These are phyloP conservation scores for Chiroxiphia lanceolata DNA, from an alignment of 2,797 vertebrate genomes.

Conservation along the genomic window DNA sequence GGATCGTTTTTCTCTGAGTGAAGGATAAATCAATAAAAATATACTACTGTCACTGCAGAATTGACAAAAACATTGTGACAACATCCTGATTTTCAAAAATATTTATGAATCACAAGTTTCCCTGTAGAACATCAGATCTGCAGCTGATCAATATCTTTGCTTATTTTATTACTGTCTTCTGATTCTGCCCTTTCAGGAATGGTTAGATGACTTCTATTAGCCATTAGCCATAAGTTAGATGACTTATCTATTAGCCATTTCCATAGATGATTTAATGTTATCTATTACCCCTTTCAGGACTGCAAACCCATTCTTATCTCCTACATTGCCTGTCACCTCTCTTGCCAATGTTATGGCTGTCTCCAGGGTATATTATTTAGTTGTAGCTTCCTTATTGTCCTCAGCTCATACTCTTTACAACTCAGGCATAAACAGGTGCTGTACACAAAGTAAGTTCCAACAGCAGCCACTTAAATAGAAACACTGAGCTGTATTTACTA, in stretches of 20 bases:
- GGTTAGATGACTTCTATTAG: background rate
- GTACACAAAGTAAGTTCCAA: background rate
- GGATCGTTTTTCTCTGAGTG: background rate
- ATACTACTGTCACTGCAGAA: background rate
- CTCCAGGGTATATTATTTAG: background rate
- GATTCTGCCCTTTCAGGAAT: background rate
- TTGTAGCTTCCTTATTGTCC: background rate
- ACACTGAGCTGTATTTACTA: background rate
- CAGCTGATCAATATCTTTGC: background rate
- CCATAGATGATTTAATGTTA: background rate
- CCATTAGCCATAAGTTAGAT: too few species aligned
- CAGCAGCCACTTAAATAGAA: background rate
- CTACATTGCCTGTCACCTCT: background rate
- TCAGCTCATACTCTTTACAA: background rate
- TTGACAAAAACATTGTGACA: background rate
- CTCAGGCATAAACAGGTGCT: background rate
- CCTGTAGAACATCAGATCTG: background rate
- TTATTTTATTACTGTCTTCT: background rate
- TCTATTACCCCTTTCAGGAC: background rate
- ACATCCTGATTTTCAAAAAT: background rate
- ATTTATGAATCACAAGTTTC: background rate
- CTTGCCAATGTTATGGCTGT: background rate
- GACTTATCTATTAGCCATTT: background rate
- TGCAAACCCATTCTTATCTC: background rate
- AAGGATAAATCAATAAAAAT: conserved; percentile 2